Base-by-base conservation (phyloP, 2,113 vertebrate species). In the Antigone vipio region DNA sequence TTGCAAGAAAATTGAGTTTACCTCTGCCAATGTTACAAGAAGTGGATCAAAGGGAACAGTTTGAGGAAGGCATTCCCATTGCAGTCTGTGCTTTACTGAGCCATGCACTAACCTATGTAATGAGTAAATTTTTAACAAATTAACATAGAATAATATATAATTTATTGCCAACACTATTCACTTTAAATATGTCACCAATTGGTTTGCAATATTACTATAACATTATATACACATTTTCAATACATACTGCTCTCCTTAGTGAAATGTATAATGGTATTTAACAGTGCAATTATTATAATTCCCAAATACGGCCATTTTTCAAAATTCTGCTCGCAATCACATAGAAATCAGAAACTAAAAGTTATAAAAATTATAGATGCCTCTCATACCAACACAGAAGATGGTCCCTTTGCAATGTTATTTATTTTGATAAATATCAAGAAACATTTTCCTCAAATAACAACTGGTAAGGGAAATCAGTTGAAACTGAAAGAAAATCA, bases 11-110 rank as follows among this genome's bases (percentile, higher is more conserved):
- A 95, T 1, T 32, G 32, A 68, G 21, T 47, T 97, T 97, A 99
- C 98, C 98, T 99, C 98, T 81, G 98, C 98, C 93, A 99, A 58
- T 44, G 97, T 98, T 79, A 98, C 92, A 87, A 99, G 98, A 80
- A 99, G 97, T 90, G 98, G 98, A 95, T 99, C 98, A 96, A 99
- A 99, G 16, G 97, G 84, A 93, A 98, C 92, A 21, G 93, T 97
- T 97, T 98, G 98, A 88, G 98, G 98, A 79, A 90, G 96, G 74
- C 97, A 96, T 8, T 98, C 98, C 98, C 98, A 99, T 6, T 98
- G 98, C 50, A 99, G 66, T 91, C 90, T 98, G 97, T 98, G 98
- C 63, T 98, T 98, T 52, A 99, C 98, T 50, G 98, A 98, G 27
- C 98, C 98, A 94, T 99, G 98, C 44, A 98, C 91, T 95, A 99